Conservation (phyloP, 2,797 vertebrate genomes). For the Schizopygopsis pylzovi region DNA sequence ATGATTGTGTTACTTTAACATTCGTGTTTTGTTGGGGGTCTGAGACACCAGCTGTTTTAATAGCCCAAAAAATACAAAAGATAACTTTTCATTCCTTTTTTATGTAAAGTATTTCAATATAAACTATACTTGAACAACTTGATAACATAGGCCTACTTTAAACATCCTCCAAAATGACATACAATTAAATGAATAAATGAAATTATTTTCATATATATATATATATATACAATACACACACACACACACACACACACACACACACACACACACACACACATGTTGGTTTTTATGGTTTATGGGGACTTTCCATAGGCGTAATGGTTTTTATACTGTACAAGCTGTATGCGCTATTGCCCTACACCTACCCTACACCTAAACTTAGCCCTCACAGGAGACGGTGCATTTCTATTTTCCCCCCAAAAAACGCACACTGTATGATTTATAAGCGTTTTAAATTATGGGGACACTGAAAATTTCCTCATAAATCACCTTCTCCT, state of each 20-base stretch:
- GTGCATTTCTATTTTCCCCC: too few species aligned
- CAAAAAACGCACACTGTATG: too few species aligned
- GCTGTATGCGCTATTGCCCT: too few species aligned
- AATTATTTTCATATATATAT: not conserved
- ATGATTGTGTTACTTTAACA: not conserved
- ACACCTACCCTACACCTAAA: too few species aligned
- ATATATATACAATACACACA: not conserved
- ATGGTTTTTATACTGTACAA: too few species aligned
- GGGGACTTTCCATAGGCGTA: too few species aligned
- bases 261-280: not conserved
- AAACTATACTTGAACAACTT: not conserved
- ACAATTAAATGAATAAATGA: not conserved
- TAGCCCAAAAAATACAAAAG: not conserved
- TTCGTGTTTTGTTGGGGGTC: not conserved
- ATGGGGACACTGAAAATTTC: too few species aligned
- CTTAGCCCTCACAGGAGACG: too few species aligned
- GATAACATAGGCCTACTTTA: not conserved
- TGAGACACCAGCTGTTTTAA: conserved; percentile 1
- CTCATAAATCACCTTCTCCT: too few species aligned
- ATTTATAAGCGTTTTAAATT: too few species aligned
- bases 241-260: too few species aligned
- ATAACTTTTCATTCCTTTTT: not conserved
- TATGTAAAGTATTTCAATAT: not conserved
- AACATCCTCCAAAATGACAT: not conserved
- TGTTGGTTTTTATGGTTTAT: too few species aligned